These are phyloP conservation scores for Cebus imitator DNA, from an alignment of 2,113 vertebrate genomes.

Conservation along the genomic window DNA sequence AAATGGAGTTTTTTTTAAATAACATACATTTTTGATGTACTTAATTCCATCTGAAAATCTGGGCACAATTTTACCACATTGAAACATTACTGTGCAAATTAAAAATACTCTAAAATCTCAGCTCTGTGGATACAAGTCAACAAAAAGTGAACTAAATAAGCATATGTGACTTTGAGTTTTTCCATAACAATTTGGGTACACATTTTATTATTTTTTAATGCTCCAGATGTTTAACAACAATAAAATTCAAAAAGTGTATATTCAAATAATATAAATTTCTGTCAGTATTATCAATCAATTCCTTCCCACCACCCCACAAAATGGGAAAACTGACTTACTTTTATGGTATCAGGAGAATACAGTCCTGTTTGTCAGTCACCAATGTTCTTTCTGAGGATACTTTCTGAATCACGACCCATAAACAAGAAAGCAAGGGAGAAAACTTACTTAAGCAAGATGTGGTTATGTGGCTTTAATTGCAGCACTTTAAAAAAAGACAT, in stretches of 20 bases:
- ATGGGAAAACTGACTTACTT: background rate
- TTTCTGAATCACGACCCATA: background rate
- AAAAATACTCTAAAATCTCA: slow-evolving; percentile 30
- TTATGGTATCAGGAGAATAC: background rate
- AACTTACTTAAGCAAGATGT: background rate
- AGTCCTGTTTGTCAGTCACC: background rate
- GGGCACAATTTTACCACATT: background rate
- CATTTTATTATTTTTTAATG: slow-evolving; percentile 34
- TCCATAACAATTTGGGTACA: background rate
- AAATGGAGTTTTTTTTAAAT: slow-evolving; percentile 4
- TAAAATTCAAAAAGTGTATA: background rate
- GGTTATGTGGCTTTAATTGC: slow-evolving; percentile 29
- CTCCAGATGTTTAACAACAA: background rate
- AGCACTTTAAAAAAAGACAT: slow-evolving; percentile 36
- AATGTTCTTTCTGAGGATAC: background rate
- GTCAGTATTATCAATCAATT: background rate
- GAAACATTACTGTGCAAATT: slow-evolving; percentile 14
- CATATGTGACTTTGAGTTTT: background rate
- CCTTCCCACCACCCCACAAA: background rate
- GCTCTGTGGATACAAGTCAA: slow-evolving; percentile 22
- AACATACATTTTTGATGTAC: background rate
- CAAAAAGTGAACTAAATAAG: background rate
- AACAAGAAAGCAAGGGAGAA: slow-evolving; percentile 21
- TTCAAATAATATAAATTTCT: background rate
- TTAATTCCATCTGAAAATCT: slow-evolving; percentile 49